Conservation (phyloP, 2,888 invertebrate species). For the Meliscaeva auricollis region DNA sequence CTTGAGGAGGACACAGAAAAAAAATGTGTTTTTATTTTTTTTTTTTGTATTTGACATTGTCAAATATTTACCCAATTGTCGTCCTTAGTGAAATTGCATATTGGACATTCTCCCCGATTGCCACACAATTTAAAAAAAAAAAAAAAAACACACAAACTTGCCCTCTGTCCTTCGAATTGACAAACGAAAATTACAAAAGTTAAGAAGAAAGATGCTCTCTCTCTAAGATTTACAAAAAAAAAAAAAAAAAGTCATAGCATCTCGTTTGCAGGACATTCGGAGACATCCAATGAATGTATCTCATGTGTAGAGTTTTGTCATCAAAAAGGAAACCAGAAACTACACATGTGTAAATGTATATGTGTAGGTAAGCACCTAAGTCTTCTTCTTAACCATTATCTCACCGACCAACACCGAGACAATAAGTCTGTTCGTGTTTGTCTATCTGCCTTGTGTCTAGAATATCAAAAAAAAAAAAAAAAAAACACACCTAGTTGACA, state of each 20-base stretch:
- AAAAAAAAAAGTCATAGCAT: constrained; percentile 26
- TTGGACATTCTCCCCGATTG: constrained; percentile 52
- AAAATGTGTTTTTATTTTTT: background rate
- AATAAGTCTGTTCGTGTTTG: constrained; percentile 54
- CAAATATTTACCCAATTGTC: constrained; percentile 73
- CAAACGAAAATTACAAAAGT: constrained; percentile 61
- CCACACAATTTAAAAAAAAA: constrained; percentile 46
- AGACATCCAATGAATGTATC: constrained; percentile 17
- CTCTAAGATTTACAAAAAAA: constrained; percentile 41
- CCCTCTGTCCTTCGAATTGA: constrained; percentile 64
- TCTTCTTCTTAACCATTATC: constrained; percentile 20
- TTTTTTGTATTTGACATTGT: constrained; percentile 66
- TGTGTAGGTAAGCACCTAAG: background rate
- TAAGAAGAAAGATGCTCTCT: constrained; percentile 37
- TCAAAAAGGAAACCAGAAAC: background rate
- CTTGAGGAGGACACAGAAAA: background rate
- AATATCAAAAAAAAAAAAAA: constrained; percentile 14
- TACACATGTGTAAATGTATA: background rate
- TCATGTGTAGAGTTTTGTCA: background rate
- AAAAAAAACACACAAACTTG: constrained; percentile 21
- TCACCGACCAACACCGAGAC: constrained; percentile 42
- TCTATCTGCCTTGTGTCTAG: constrained; percentile 41
- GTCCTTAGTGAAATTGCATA: constrained; percentile 66
- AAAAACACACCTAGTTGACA: constrained; percentile 17
- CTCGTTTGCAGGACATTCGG: constrained; percentile 45